A percentile compares a stretch with the other conserved stretches of the same genome.
Conservation (phyloP, 1,140 invertebrate species). For the Camponotus floridanus region DNA sequence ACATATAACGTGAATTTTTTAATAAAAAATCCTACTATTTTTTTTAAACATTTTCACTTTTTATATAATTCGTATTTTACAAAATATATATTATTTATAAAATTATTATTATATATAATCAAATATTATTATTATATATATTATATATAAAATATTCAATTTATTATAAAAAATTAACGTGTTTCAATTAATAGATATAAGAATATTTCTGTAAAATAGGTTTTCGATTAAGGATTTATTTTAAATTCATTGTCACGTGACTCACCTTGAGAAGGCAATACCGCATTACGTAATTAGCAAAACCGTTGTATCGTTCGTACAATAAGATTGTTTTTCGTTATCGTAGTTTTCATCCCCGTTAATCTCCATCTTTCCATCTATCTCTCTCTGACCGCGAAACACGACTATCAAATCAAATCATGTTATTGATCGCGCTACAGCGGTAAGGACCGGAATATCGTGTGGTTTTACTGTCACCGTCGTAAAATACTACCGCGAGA, state of each 20-base stretch:
- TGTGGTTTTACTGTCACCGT: constrained; percentile 56
- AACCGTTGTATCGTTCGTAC: neutral
- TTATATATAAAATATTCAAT: too few species aligned
- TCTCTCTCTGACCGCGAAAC: constrained; percentile 4
- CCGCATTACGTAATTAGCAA: neutral
- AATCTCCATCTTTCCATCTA: too few species aligned
- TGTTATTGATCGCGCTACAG: constrained; percentile 28
- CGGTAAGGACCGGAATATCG: constrained; percentile 38
- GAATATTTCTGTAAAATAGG: neutral
- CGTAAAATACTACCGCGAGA: constrained; percentile 54
- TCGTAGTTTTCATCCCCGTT: neutral
- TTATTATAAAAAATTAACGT: constrained; percentile 8
- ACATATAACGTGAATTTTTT: neutral
- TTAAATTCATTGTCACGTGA: neutral
- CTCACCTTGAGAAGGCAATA: neutral
- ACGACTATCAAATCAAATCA: constrained; percentile 47
- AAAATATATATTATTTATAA: neutral
- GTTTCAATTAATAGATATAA: neutral
- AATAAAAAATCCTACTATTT: neutral
- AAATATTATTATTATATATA: too few species aligned
- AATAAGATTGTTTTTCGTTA: neutral
- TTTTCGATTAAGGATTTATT: neutral
- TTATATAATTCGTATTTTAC: neutral
- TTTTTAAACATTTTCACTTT: neutral
- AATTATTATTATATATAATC: too few species aligned